Evolutionary conservation across 2,888 invertebrate species (phyloP).

Genomic region (Microctonus hyperodae): DNA sequence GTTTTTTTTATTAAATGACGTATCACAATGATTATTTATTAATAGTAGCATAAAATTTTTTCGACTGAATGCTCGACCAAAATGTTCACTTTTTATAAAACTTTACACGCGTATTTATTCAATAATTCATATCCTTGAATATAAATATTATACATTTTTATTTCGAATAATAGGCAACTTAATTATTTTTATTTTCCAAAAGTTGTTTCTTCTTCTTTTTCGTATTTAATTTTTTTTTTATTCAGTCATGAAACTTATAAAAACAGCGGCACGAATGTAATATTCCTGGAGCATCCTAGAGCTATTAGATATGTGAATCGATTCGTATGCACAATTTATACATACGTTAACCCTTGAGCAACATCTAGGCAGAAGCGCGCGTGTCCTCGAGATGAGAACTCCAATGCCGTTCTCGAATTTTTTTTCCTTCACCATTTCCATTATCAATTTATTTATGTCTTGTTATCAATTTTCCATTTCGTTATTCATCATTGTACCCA

Average conservation of each 20-base stretch:
- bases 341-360: conserved; percentile 29
- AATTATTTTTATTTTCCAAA: no score
- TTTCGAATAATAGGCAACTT: no score
- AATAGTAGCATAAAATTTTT: conserved; percentile 1
- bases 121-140: background rate
- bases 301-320: conserved; percentile 32
- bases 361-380: conserved; percentile 32
- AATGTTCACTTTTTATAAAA: background rate
- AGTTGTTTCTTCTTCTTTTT: background rate
- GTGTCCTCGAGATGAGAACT: background rate
- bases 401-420: conserved; percentile 4
- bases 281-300: conserved; percentile 22
- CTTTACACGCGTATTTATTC: background rate
- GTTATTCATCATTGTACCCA: conserved; percentile 1
- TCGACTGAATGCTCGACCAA: background rate
- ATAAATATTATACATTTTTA: background rate
- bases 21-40: conserved; percentile 37
- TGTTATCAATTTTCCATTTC: background rate
- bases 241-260: background rate
- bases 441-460: background rate
- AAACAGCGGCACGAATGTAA: background rate
- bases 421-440: conserved; percentile 13
- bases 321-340: conserved; percentile 25
- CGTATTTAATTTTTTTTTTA: background rate
- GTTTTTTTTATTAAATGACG: conserved; percentile 26